Base-by-base conservation (phyloP, 2,888 invertebrate genomes). In the Dione juno region DNA sequence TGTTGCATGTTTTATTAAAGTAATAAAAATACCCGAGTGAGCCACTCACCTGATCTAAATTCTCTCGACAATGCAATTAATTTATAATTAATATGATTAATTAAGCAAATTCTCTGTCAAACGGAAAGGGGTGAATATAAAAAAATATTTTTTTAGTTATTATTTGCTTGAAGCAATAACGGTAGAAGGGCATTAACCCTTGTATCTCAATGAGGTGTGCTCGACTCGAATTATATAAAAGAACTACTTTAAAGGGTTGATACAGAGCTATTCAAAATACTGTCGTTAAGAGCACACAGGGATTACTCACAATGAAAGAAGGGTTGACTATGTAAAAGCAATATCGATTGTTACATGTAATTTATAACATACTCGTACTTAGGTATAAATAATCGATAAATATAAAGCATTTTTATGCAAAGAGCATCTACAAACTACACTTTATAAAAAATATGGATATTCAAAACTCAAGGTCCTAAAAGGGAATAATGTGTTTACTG, bases 221-320 rank as follows among this genome's bases (percentile, higher is more conserved):
- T 64, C 64, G 50, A 50, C 64, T 64, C 48, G 40, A 64, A 50
- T 64, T 64, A 16, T 64, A 50, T 37, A 64, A 64, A 64, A 50
- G 50, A 64, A 52, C 64, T 37, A 64, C 35, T 64, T 64, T 16
- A 19, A 50, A 64, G 64, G 64, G 64, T 64, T 50, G 64, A 64
- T 64, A 64, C 64, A 52, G 50, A 45, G 28, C 61, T 61, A 28
- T 61, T 45, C 61, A 45, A 61, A 61, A 61, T 61, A 61, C 14
- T 61, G 45, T 61, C 61, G 45, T 61, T 59, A 45, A 61, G 28
- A 45, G 61, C n/a, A 28, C n/a, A 45, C 45, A n/a, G 45, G 61
- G 45, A 61, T 43, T 45, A 61, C 45, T 61, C 43, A 61, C 45
- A 45, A 61, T 28, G 0, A 45, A n/a, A 28, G 10, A 16, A 21